Evolutionary conservation across 2,888 invertebrate genomes (phyloP).

Genomic region (Drosophila niveifrons): DNA sequence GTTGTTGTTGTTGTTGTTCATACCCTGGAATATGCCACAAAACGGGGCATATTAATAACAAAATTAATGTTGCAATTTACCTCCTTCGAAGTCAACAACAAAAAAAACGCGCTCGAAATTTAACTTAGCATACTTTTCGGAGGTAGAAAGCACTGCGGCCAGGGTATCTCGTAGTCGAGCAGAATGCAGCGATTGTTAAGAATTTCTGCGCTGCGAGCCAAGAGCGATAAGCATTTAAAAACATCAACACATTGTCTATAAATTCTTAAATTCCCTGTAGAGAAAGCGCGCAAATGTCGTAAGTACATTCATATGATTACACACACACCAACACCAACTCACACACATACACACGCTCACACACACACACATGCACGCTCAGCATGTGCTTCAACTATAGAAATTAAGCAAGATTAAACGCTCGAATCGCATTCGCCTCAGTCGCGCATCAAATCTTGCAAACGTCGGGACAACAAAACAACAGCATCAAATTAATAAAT

Average conservation of each 20-base stretch:
- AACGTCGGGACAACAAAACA: conserved; percentile 54
- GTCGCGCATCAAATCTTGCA: conserved; percentile 71
- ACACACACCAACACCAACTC: conserved; percentile 31
- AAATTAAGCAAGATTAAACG: conserved; percentile 58
- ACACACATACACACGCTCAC: conserved; percentile 30
- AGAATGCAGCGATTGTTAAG: conserved; percentile 22
- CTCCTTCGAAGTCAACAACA: too few relatives aligned
- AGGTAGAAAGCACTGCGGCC: neutral
- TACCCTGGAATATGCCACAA: conserved; percentile 1
- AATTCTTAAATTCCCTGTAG: conserved; percentile 46
- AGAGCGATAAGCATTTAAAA: conserved; percentile 60
- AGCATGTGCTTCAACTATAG: conserved; percentile 35
- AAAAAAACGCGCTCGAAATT: too few relatives aligned
- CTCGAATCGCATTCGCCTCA: conserved; percentile 45
- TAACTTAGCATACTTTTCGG: conserved; percentile 25
- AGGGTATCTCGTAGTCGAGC: conserved; percentile 35
- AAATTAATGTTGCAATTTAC: too few relatives aligned
- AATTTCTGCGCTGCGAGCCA: conserved; percentile 47
- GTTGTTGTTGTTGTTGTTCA: conserved; percentile 8
- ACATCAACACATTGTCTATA: conserved; percentile 56
- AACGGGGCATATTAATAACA: neutral
- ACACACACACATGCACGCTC: conserved; percentile 14
- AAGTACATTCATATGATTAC: conserved; percentile 50
- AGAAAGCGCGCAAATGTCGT: conserved; percentile 71
- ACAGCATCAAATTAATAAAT: conserved; percentile 7